Conservation (phyloP, 2,888 invertebrate species). For the Drosophila sordidula region DNA sequence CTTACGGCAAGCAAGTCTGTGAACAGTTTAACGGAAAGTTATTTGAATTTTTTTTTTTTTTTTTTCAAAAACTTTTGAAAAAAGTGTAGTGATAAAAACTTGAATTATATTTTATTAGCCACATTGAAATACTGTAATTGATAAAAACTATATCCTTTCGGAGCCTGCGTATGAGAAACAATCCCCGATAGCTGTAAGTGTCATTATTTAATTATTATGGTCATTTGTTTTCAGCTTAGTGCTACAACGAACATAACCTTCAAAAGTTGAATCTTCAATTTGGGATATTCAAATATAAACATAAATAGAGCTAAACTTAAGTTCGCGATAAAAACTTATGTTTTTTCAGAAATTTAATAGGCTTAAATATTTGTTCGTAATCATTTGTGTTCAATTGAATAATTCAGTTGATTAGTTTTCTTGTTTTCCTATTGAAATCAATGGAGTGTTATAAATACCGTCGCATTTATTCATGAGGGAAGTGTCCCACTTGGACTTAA, state of each 20-base stretch:
- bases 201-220: conserved; percentile 35
- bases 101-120: neutral
- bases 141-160: conserved; percentile 15
- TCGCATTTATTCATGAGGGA: conserved; percentile 18
- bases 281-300: no score
- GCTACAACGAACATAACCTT: neutral
- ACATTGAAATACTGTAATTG: conserved; percentile 12
- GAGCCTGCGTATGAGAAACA: conserved; percentile 1
- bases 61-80: neutral
- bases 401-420: conserved; percentile 37
- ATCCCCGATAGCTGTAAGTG: conserved; percentile 48
- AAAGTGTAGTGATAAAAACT: neutral
- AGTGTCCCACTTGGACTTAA: neutral
- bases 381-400: conserved; percentile 25
- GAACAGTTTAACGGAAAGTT: neutral
- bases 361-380: neutral
- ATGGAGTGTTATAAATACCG: conserved; percentile 45
- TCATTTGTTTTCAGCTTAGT: conserved; percentile 32
- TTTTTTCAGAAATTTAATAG: no score
- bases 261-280: conserved; percentile 1
- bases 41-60: neutral
- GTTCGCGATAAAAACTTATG: no score
- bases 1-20: neutral
- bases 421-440: conserved; percentile 25
- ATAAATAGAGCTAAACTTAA: no score